Evolutionary conservation across 2,113 vertebrate species (phyloP).

Genomic region (Podarcis muralis): DNA sequence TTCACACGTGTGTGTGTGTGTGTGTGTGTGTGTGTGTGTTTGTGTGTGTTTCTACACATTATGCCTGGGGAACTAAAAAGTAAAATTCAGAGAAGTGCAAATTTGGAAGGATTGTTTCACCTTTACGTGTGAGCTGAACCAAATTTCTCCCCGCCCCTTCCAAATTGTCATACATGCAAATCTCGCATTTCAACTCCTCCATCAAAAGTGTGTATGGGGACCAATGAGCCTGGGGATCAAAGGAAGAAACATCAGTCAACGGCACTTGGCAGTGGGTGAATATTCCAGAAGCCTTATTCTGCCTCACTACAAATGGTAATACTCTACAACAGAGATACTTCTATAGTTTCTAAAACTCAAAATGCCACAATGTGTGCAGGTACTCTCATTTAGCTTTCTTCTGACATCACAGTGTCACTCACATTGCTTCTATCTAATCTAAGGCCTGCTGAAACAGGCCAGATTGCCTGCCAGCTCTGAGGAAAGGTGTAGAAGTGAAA

Average conservation of each 20-base stretch:
- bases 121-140: too few relatives aligned
- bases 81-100: too few relatives aligned
- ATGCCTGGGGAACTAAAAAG: too few relatives aligned
- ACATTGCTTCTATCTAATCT: slow-evolving; percentile 25
- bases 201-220: background rate
- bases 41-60: too few relatives aligned
- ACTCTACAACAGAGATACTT: background rate
- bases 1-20: too few relatives aligned
- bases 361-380: background rate
- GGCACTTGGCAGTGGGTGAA: background rate
- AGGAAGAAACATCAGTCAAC: background rate
- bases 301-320: too few relatives aligned
- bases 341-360: background rate
- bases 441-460: slow-evolving; percentile 10
- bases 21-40: too few relatives aligned
- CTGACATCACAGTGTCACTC: slow-evolving; percentile 25
- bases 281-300: background rate
- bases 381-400: slow-evolving; percentile 17
- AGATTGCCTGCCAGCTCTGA: slow-evolving; percentile 40
- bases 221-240: background rate
- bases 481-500: slow-evolving; percentile 45
- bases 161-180: background rate
- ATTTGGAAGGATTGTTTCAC: too few relatives aligned
- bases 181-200: too few relatives aligned
- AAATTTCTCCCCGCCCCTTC: too few relatives aligned